Percentiles rank a stretch among this genome's conserved stretches.
Conservation (phyloP, 2,888 invertebrate genomes). For the Tryphoninae sp. region DNA sequence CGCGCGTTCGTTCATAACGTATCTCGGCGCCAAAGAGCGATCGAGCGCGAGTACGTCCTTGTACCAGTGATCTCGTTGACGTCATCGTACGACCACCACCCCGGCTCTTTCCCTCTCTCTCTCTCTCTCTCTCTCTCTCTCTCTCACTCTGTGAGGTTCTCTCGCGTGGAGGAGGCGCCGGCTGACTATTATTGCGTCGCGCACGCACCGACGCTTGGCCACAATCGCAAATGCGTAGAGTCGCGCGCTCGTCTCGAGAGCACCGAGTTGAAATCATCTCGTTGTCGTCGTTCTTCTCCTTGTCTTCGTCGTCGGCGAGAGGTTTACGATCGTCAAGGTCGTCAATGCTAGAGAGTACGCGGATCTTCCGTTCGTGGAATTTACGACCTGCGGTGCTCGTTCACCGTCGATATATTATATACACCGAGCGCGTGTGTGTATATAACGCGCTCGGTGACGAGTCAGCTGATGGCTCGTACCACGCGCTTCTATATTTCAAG, state of each 20-base stretch:
- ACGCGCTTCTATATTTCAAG: neutral
- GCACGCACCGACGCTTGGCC: conserved; percentile 57
- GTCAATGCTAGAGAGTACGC: conserved; percentile 25
- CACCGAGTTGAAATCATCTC: conserved; percentile 49
- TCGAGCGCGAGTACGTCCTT: conserved; percentile 57
- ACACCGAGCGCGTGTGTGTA: neutral
- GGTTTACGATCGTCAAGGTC: conserved; percentile 63
- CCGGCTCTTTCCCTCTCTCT: conserved; percentile 2
- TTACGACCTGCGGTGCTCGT: conserved; percentile 29
- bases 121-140: conserved; percentile 44
- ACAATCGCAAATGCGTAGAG: conserved; percentile 48
- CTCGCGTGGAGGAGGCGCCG: conserved; percentile 53
- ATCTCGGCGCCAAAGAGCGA: conserved; percentile 13
- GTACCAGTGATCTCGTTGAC: conserved; percentile 65
- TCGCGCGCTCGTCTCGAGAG: conserved; percentile 13
- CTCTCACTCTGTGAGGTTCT: conserved; percentile 31
- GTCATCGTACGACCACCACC: conserved; percentile 50
- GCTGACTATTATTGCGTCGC: conserved; percentile 66
- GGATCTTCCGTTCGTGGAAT: conserved; percentile 42
- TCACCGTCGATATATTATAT: neutral
- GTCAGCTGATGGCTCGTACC: neutral
- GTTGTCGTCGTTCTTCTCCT: conserved; percentile 31
- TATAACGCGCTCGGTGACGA: neutral
- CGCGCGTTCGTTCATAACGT: conserved; percentile 10
- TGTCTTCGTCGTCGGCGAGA: conserved; percentile 29